These are phyloP conservation scores for Melanocharis versteri DNA, from an alignment of 2,113 vertebrate genomes.

Conservation along the genomic window DNA sequence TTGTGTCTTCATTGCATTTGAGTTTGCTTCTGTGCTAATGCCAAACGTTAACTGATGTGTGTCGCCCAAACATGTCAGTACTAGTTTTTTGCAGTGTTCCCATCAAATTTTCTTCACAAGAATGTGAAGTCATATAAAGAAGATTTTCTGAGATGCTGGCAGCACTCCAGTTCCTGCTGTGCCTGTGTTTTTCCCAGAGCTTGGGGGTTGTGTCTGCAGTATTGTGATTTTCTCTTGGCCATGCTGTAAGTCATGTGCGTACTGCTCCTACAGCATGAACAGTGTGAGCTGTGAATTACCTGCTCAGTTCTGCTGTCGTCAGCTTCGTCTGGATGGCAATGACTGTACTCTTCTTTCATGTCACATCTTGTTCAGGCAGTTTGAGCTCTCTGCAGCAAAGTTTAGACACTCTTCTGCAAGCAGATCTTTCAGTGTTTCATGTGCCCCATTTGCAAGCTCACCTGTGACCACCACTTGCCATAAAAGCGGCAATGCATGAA, in stretches of 20 bases:
- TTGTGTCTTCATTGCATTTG: neutral
- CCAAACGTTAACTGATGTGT: neutral
- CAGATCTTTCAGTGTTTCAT: neutral
- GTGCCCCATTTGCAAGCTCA: neutral
- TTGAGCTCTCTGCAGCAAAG: neutral
- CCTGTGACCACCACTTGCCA: neutral
- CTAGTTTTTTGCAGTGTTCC: neutral
- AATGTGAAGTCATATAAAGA: neutral
- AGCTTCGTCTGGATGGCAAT: neutral
- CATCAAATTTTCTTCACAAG: neutral
- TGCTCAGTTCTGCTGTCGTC: neutral
- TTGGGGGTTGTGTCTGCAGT: neutral
- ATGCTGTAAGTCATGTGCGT: neutral
- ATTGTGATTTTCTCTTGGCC: neutral
- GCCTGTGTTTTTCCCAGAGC: neutral
- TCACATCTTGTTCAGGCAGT: neutral
- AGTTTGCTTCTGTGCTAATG: neutral
- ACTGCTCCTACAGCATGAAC: neutral
- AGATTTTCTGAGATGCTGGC: neutral
- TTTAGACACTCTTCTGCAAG: neutral
- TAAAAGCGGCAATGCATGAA: neutral
- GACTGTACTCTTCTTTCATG: neutral
- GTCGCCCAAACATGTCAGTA: neutral
- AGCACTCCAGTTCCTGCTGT: neutral
- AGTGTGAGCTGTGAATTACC: neutral